Percentiles rank a stretch among this genome's conserved stretches.
Conservation (phyloP, 2,888 invertebrate genomes). For the Protonemura montana region DNA sequence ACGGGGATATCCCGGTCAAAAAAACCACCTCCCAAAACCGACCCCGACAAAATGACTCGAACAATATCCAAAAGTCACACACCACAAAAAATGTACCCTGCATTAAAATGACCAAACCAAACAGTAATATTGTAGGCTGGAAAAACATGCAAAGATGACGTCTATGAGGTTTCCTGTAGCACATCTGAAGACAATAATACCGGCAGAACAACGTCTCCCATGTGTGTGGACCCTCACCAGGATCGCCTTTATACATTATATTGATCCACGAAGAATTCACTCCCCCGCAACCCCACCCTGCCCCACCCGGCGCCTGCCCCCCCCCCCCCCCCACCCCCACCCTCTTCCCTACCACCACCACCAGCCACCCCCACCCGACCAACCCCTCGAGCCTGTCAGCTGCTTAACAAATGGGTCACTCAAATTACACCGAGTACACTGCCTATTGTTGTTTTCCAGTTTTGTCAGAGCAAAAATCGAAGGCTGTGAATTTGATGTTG, state of each 20-base stretch:
- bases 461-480: too few relatives aligned
- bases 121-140: too few relatives aligned
- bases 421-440: background rate
- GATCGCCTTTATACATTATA: conserved; percentile 22
- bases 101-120: too few relatives aligned
- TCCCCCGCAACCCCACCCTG: background rate
- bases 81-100: too few relatives aligned
- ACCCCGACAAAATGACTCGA: background rate
- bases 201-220: background rate
- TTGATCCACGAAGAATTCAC: conserved; percentile 19
- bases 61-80: too few relatives aligned
- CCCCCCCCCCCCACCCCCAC: conserved; percentile 7
- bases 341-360: background rate
- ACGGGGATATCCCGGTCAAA: too few relatives aligned
- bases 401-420: conserved; percentile 35
- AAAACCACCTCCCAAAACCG: background rate
- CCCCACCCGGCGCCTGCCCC: background rate
- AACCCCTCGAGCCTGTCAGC: conserved; percentile 19
- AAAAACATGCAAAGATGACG: too few relatives aligned
- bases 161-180: too few relatives aligned
- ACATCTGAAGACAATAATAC: too few relatives aligned
- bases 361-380: background rate
- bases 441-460: too few relatives aligned
- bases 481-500: too few relatives aligned
- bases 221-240: background rate